Evolutionary conservation across 2,888 invertebrate genomes (phyloP).

Genomic region (Seira ritae): DNA sequence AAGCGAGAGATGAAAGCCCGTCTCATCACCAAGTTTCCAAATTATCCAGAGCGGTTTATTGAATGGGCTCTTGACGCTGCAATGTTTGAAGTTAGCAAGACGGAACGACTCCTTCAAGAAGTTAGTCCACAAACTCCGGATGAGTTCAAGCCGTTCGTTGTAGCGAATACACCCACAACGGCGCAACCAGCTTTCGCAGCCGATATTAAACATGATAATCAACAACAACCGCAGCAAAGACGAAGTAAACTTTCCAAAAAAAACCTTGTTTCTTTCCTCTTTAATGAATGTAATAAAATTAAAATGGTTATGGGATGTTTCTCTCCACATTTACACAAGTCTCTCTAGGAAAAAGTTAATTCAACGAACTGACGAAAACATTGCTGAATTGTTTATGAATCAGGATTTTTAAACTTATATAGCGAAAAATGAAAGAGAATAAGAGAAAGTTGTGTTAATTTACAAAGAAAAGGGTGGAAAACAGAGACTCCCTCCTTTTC

Average conservation of each 20-base stretch:
- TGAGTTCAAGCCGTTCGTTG: conserved; percentile 73
- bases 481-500: no score
- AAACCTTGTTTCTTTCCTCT: not conserved
- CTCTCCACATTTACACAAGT: no score
- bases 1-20: conserved; percentile 74
- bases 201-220: conserved; percentile 18
- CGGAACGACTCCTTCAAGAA: conserved; percentile 84
- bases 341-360: no score
- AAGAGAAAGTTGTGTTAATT: not conserved
- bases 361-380: no score
- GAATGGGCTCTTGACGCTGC: conserved; percentile 92
- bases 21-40: conserved; percentile 84
- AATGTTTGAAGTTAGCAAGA: conserved; percentile 88
- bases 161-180: conserved; percentile 20
- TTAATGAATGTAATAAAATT: not conserved
- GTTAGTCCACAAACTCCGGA: conserved; percentile 70
- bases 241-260: conserved; percentile 27
- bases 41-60: conserved; percentile 85
- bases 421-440: not conserved
- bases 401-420: no score
- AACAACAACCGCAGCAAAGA: conserved; percentile 36
- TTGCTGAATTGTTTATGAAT: no score
- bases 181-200: not conserved
- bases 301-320: no score
- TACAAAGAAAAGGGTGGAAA: not conserved